Evolutionary conservation across 2,888 invertebrate species (phyloP).

Genomic region (Nasonovia ribisnigri): DNA sequence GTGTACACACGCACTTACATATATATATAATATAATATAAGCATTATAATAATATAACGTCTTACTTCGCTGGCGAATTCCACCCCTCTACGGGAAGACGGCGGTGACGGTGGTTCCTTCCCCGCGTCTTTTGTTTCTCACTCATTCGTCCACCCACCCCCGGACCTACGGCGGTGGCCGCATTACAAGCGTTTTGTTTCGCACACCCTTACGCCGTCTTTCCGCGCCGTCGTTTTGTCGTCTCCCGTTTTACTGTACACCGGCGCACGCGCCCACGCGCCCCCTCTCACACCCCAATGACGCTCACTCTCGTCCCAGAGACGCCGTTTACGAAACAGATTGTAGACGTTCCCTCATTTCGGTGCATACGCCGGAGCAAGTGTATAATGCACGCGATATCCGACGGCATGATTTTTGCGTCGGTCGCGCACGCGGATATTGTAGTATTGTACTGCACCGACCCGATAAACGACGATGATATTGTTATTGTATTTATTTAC

Average conservation of each 20-base stretch:
- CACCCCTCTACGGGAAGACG: neutral
- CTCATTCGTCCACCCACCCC: neutral
- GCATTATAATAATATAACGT: constrained; percentile 55
- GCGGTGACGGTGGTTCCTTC: neutral
- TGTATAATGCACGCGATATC: neutral
- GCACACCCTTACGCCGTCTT: neutral
- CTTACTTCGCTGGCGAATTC: constrained; percentile 53
- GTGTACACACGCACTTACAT: neutral
- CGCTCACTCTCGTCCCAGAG: neutral
- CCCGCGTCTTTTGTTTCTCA: constrained; percentile 36
- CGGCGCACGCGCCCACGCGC: neutral
- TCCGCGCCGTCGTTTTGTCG: constrained; percentile 40
- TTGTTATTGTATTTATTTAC: no score
- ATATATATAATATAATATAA: no score
- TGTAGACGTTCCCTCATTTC: neutral
- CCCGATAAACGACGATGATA: no score
- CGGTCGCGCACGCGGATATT: neutral
- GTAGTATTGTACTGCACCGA: neutral
- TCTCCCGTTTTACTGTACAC: neutral
- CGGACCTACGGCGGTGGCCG: neutral
- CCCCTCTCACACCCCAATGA: neutral
- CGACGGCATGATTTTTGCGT: neutral
- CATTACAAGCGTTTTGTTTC: constrained; percentile 36
- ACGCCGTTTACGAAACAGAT: neutral
- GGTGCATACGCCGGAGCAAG: neutral